Base-by-base conservation (phyloP, 2,797 vertebrate species). In the Myotis pilosus region DNA sequence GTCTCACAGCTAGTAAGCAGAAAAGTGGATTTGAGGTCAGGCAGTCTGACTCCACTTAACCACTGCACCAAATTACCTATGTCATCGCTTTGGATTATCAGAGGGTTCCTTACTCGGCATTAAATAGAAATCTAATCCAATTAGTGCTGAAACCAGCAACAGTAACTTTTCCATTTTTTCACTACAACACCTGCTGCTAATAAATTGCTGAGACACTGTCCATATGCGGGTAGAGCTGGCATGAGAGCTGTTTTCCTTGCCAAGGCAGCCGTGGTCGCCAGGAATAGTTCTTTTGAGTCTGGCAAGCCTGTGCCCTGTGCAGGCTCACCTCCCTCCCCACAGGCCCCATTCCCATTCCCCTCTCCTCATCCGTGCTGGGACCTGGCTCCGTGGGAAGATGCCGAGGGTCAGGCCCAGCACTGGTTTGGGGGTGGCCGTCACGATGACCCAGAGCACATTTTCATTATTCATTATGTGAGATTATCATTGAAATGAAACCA, bases 111-210 rank as follows among this genome's bases (percentile, higher is more conserved):
- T 76, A 76, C 71, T 49, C 51, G 82, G 47, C 36, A 41, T 53
- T 89, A 64, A 89, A 60, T 33, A 41, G 64, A 87, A 33, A 85
- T 68, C 69, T 74, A 91, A 78, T 62, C 41, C 85, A 88, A 60
- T 71, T 75, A 83, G 22, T 86, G 80, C 38, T 28, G 62, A 94
- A 91, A 71, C 47, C 66, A 80, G 49, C 87, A 82, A 25, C 13
- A 64, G 47, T 20, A 66, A 80, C 36, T 79, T 85, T 87, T 80
- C 49, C 74, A 57, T 36, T 92, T 82, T 90, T 94, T 92, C 41
- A 72, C 78, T 57, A 13, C 16, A 76, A 82, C 33, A 62, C 47
- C 81, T 90, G 78, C 87, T 51, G 57, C 80, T 88, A 38, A 71
- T 55, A 89, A 78, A 78, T 20, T 76, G 55, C 28, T 44, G 12